These are phyloP conservation scores for Amphibalanus amphitrite DNA, from an alignment of 1,140 invertebrate genomes.

Conservation along the genomic window DNA sequence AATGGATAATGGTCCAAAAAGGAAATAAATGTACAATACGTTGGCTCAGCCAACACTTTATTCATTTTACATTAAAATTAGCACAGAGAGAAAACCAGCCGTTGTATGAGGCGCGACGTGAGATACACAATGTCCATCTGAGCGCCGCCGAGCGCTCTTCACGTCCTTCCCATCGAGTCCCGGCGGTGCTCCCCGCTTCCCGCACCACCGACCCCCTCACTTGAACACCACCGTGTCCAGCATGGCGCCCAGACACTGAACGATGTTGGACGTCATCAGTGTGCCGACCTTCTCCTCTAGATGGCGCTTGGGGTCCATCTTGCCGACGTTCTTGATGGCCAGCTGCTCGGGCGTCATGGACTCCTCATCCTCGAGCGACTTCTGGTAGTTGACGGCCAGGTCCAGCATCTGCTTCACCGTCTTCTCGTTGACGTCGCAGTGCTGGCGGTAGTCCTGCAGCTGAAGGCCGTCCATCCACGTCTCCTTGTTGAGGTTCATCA, in stretches of 20 bases:
- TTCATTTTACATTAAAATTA: too few species aligned
- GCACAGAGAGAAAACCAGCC: too few species aligned
- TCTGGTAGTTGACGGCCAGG: conserved; percentile 95
- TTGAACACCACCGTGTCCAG: conserved; percentile 93
- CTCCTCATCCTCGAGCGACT: conserved; percentile 97
- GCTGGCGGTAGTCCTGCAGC: conserved; percentile 83
- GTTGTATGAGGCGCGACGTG: too few species aligned
- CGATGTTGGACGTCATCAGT: conserved; percentile 95
- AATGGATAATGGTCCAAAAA: too few species aligned
- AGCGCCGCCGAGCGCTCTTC: too few species aligned
- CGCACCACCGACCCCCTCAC: too few species aligned
- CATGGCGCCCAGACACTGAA: conserved; percentile 97
- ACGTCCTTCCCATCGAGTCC: too few species aligned
- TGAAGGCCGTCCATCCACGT: conserved; percentile 98
- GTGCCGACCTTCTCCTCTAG: conserved; percentile 92
- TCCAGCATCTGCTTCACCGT: conserved; percentile 94
- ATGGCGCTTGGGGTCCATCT: conserved; percentile 99
- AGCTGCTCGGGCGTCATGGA: conserved; percentile 99
- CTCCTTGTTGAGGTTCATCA: conserved; percentile 96
- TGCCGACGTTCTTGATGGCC: conserved; percentile 99
- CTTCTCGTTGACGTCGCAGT: conserved; percentile 76
- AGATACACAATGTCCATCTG: too few species aligned
- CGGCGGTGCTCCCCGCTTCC: too few species aligned
- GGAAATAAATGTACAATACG: too few species aligned
- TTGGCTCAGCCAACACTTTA: too few species aligned